These are phyloP conservation scores for Eupithecia subfuscata DNA, from an alignment of 2,888 invertebrate genomes.

Conservation along the genomic window DNA sequence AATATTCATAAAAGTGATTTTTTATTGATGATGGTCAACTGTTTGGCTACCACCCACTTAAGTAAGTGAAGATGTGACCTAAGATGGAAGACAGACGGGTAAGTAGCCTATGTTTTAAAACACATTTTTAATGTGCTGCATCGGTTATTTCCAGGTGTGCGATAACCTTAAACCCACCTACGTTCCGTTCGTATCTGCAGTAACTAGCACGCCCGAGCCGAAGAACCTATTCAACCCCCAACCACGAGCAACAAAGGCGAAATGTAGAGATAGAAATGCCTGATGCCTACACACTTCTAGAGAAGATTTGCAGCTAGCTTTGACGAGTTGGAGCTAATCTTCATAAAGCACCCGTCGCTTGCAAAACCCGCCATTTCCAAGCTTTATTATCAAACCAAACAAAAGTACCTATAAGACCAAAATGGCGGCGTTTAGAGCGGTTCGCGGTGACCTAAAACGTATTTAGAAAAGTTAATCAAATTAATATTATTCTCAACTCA, in stretches of 20 bases:
- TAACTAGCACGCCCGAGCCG: background rate
- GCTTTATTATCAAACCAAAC: background rate
- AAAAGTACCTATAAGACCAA: background rate
- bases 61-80: too few relatives aligned
- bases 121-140: too few relatives aligned
- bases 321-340: background rate
- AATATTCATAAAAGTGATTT: too few relatives aligned
- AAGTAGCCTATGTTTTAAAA: too few relatives aligned
- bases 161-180: too few relatives aligned
- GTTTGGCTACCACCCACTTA: too few relatives aligned
- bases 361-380: background rate
- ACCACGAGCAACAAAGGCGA: background rate
- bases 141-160: too few relatives aligned
- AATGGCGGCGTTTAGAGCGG: background rate
- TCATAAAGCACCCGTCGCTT: background rate
- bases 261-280: background rate
- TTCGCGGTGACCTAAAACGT: background rate
- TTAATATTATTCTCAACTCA: conserved; percentile 2
- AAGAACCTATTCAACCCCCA: background rate
- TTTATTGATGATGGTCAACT: too few relatives aligned
- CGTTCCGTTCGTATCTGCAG: background rate
- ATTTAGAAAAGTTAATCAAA: conserved; percentile 7
- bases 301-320: background rate
- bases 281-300: background rate
- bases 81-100: too few relatives aligned